Percentiles rank a stretch among this genome's conserved stretches.
Evolutionary conservation across 2,888 invertebrate genomes (phyloP).

Genomic region (Latrodectus hesperus): DNA sequence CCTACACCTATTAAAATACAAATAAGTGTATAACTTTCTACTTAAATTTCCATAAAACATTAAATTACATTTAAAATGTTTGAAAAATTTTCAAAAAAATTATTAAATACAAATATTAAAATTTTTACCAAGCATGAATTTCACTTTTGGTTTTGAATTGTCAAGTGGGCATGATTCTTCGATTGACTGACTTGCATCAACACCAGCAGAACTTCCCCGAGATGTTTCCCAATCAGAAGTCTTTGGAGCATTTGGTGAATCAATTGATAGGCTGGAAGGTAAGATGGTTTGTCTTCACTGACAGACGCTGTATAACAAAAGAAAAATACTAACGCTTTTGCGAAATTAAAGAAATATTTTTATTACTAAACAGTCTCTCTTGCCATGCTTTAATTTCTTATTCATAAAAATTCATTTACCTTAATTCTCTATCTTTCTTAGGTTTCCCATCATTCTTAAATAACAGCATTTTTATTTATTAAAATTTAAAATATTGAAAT

Average conservation of each 20-base stretch:
- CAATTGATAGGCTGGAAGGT: slow-evolving; percentile 61
- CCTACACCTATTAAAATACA: too few relatives aligned
- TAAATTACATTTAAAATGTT: too few relatives aligned
- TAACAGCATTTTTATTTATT: too few relatives aligned
- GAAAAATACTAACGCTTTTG: slow-evolving; percentile 61
- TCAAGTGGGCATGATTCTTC: slow-evolving; percentile 8
- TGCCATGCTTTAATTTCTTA: too few relatives aligned
- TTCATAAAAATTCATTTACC: too few relatives aligned
- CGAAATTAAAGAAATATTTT: slow-evolving; percentile 20
- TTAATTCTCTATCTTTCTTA: too few relatives aligned
- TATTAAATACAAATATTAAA: neutral
- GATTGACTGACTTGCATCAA: neutral
- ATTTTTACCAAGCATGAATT: slow-evolving; percentile 50
- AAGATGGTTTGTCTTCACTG: slow-evolving; percentile 67
- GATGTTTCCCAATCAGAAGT: slow-evolving; percentile 3
- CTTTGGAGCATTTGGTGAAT: slow-evolving; percentile 11
- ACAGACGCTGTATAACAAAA: slow-evolving; percentile 65
- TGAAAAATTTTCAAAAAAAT: too few relatives aligned
- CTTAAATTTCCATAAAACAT: too few relatives aligned
- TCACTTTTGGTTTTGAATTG: slow-evolving; percentile 46
- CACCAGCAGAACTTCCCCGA: neutral
- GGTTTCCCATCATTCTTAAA: too few relatives aligned
- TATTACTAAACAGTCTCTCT: too few relatives aligned
- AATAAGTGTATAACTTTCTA: too few relatives aligned
- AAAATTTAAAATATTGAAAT: too few relatives aligned